Percentiles rank a stretch among this genome's conserved stretches.
phyloP scores from a whole-genome alignment of 2,797 vertebrate genomes.

The Holocentrus rufus region DNA sequence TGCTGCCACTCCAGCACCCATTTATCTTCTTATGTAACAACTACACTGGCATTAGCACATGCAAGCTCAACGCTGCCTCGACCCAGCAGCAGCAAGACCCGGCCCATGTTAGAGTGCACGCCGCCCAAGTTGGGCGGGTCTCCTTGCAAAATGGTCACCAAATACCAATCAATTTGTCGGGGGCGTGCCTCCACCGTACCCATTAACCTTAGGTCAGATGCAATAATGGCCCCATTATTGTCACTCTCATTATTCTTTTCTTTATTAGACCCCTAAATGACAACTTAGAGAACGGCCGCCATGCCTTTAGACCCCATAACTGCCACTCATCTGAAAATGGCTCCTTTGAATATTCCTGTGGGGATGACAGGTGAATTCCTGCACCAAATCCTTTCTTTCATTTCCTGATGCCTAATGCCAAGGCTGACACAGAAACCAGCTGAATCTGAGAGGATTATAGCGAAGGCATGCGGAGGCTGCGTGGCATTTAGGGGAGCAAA shows the following conservation, averaged over 20 bases:
- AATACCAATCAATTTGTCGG: conserved; percentile 17
- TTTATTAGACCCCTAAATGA: conserved; percentile 21
- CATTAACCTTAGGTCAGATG: conserved; percentile 50
- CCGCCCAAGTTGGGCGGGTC: neutral
- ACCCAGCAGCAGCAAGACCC: conserved; percentile 31
- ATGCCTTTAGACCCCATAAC: neutral
- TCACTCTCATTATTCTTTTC: conserved; percentile 21
- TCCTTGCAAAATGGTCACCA: neutral
- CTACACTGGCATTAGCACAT: conserved; percentile 64
- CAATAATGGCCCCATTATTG: conserved; percentile 5
- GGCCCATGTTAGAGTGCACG: neutral
- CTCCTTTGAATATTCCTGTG: neutral
- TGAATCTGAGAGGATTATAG: conserved; percentile 41
- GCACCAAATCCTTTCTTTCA: conserved; percentile 3
- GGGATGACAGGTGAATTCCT: conserved; percentile 2
- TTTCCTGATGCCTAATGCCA: conserved; percentile 1
- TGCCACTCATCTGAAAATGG: neutral
- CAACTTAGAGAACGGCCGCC: neutral
- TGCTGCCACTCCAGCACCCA: conserved; percentile 49
- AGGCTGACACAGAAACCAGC: conserved; percentile 31
- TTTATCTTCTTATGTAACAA: conserved; percentile 81
- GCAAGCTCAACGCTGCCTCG: conserved; percentile 49
- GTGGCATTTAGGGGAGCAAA: conserved; percentile 33
- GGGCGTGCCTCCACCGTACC: neutral
- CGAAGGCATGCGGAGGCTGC: conserved; percentile 38